Evolutionary conservation across 2,888 invertebrate species (phyloP), one percentile per base, ranked within the genome.

Genomic region (Sinotaia quadrata): DNA sequence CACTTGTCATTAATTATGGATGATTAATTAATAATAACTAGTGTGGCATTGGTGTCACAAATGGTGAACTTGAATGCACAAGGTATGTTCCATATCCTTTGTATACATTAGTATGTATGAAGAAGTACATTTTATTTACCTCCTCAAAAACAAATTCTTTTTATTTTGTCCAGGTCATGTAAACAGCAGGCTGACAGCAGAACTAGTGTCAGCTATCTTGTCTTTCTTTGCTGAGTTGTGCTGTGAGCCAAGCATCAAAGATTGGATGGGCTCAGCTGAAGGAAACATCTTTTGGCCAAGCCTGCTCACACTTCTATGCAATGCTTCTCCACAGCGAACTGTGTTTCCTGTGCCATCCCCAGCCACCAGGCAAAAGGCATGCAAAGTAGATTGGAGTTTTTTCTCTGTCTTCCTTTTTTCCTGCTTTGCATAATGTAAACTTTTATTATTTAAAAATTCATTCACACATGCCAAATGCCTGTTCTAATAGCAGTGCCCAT

Each of bases 241-340:
- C 85, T 91, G 93, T 29, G 95, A 95, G 68, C 72, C 79, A 4
- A 91, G 92, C 75, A 92, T 96, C 90, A 93, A 95, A 77, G 94
- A 95, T 87, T 96, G 96, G 96, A 91, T 96, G 57, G 96, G 96
- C 18, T 92, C 92, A 0, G 89, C 91, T 59, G 92, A 94, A 76
- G 95, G 95, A 8, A 92, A 93, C 2, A 90, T 91, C n/a, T 96
- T 96, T 89, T 96, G 96, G 96, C 91, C 92, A 57, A 94, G 94
- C 4, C 89, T 96, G 72, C 90, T 96, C 12, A 91, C 92, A 70
- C 90, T 94, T 85, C 90, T 87, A 72, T 87, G 87, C 73, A 81
- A 82, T 68, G 81, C 81, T 27, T 81, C 81, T n/a, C 70, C 79
- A 15, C 83, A 82, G 66, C 21, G 59, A 31, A 59, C 74, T 4